Evolutionary conservation across 2,113 vertebrate species (phyloP).

Genomic region (Ammodytes marinus): DNA sequence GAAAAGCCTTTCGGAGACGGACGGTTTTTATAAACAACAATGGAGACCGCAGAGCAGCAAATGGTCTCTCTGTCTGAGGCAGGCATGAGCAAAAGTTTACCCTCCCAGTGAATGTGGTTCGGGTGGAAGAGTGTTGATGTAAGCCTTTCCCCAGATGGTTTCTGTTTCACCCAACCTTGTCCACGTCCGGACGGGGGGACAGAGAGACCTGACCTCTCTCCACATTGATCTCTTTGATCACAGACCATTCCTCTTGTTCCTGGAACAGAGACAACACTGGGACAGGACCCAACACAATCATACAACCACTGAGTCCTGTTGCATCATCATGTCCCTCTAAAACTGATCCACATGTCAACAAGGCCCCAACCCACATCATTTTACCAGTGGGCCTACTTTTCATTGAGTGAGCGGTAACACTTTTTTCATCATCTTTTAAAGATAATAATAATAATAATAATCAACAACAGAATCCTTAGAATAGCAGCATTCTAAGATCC

Average conservation of each 20-base stretch:
- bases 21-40: slow-evolving; percentile 40
- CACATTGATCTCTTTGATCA: slow-evolving; percentile 40
- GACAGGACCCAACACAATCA: slow-evolving; percentile 24
- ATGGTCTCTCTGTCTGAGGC: not conserved
- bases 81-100: slow-evolving; percentile 33
- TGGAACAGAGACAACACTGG: slow-evolving; percentile 31
- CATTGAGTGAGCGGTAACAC: not conserved
- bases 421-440: not conserved
- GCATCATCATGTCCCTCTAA: not conserved
- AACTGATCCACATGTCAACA: slow-evolving; percentile 27
- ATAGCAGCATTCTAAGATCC: not conserved
- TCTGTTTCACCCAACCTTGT: slow-evolving; percentile 37
- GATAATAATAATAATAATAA: not conserved
- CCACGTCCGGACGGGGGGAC: slow-evolving; percentile 28
- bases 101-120: slow-evolving; percentile 27
- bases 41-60: slow-evolving; percentile 2
- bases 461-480: not conserved
- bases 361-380: not conserved
- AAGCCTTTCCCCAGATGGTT: slow-evolving; percentile 49
- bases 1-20: slow-evolving; percentile 5
- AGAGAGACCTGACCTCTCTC: slow-evolving; percentile 51
- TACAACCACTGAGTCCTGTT: slow-evolving; percentile 16
- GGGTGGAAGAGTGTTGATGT: slow-evolving; percentile 33
- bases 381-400: not conserved
- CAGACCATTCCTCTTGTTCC: slow-evolving; percentile 50